Evolutionary conservation across 2,113 vertebrate genomes (phyloP).

Genomic region (Cichladusa arquata): DNA sequence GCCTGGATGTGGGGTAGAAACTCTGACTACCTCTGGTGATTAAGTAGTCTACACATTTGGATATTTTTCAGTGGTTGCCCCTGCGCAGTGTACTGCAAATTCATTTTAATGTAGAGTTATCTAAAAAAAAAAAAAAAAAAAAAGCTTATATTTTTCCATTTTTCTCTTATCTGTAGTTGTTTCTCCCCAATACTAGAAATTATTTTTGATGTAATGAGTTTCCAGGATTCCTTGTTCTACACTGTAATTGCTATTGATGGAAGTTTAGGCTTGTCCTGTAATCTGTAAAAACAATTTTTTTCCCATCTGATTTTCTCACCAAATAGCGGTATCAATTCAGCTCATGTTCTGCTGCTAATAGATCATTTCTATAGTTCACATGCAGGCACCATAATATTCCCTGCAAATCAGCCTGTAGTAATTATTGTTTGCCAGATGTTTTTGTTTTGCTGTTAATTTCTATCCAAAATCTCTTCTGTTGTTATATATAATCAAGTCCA

Average conservation of each 20-base stretch:
- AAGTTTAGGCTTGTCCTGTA: background rate
- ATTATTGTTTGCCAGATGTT: background rate
- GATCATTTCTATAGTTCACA: background rate
- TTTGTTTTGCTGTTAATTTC: background rate
- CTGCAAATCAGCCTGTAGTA: background rate
- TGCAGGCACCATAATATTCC: background rate
- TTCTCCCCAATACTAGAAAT: background rate
- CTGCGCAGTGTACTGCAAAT: background rate
- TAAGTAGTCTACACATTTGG: background rate
- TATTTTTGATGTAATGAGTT: background rate
- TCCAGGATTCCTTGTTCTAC: background rate
- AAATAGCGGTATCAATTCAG: background rate
- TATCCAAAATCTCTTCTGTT: background rate
- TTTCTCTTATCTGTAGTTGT: background rate
- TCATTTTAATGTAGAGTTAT: background rate
- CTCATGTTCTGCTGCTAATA: background rate
- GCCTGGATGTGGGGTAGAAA: background rate
- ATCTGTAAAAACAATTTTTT: background rate
- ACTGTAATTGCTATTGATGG: background rate
- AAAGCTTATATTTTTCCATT: background rate
- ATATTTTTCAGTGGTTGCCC: background rate
- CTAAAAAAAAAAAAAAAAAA: background rate
- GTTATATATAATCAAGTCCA: background rate
- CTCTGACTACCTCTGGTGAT: background rate
- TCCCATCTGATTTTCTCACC: background rate